These are phyloP conservation scores for Pyrrhopygopsis socrates DNA, from an alignment of 2,888 invertebrate genomes.

Conservation along the genomic window DNA sequence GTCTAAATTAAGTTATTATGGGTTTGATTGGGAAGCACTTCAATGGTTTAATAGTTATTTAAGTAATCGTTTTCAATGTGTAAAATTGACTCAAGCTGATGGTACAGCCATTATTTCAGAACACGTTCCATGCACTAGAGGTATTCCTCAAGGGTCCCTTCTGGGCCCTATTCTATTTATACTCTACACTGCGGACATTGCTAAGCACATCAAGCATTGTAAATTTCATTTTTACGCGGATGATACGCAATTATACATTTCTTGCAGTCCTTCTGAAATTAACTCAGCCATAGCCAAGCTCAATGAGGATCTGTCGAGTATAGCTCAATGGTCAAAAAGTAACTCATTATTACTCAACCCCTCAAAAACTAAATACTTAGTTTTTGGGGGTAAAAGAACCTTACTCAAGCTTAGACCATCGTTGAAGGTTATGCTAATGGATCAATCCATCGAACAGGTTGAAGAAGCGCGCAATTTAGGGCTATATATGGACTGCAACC, in stretches of 20 bases:
- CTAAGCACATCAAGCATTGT: not conserved
- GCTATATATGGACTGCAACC: not conserved
- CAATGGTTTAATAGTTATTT: not conserved
- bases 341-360: not conserved
- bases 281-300: not conserved
- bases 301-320: not conserved
- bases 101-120: not conserved
- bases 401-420: not conserved
- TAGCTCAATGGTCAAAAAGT: not conserved
- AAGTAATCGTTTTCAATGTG: not conserved
- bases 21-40: not conserved
- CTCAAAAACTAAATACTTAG: not conserved
- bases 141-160: too few species aligned
- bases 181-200: not conserved
- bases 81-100: not conserved
- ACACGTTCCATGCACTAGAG: not conserved
- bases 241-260: not conserved
- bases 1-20: not conserved
- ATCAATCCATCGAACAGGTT: not conserved
- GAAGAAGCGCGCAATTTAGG: not conserved
- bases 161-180: too few species aligned
- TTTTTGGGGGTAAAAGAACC: not conserved
- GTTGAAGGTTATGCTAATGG: not conserved
- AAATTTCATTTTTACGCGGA: conserved; percentile 6
- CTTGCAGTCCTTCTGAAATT: not conserved